Base-by-base conservation (phyloP, 2,797 vertebrate genomes). In the Muraenolepis orangiensis region DNA sequence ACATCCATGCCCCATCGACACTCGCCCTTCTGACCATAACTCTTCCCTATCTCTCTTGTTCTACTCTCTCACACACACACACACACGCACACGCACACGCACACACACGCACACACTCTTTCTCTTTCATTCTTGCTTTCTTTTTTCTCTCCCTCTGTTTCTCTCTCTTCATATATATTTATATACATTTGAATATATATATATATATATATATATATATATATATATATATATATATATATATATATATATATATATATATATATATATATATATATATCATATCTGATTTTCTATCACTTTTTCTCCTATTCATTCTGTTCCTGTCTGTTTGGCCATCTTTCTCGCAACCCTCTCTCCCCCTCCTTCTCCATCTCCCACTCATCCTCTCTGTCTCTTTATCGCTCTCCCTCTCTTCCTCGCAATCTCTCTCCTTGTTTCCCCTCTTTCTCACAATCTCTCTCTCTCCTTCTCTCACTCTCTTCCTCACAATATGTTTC, bases 361-460 rank as follows among this genome's bases (percentile, higher is more conserved):
- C n/a, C n/a, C n/a, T n/a, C n/a, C n/a, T n/a, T n/a, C 46, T 64
- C 64, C 31, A 74, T 46, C 40, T 81, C 64, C 80, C 77, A 71
- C 72, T 74, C 14, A 14, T 14, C 57, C 32, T 77, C 72, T 78
- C 71, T 82, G 61, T 74, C 79, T 79, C 79, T 80, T 70, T 86
- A 84, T 85, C 84, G 84, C 82, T 83, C 79, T 82, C 70, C 82
- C 81, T 88, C 34, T 74, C 71, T 51, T 38, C 28, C 20, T 72
- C 36, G 40, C 14, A 46, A 1, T 57, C 61, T 46, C 71, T 67
- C 66, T 71, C 79, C n/a, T n/a, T n/a, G n/a, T n/a, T n/a, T n/a
- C n/a, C n/a, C n/a, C n/a, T n/a, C n/a, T n/a, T n/a, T 80, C 80
- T 84, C 77, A 80, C 77, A 74, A 20, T 77, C 77, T 83, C 76